Conservation (phyloP, 2,888 invertebrate species). For the Boloria selene region DNA sequence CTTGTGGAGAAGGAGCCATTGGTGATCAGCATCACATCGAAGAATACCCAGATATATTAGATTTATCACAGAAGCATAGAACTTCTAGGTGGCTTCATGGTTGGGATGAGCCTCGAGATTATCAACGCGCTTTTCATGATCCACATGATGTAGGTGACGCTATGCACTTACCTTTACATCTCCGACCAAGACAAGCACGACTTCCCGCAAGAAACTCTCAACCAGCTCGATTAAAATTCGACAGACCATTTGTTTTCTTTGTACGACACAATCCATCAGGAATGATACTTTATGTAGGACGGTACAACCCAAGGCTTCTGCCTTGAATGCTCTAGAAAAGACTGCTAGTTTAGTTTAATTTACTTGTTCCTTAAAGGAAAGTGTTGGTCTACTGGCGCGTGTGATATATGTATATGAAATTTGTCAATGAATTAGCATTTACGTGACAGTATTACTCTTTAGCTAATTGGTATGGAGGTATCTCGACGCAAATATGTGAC, state of each 20-base stretch:
- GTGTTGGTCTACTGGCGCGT: slow-evolving; percentile 75
- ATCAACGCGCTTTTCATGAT: slow-evolving; percentile 86
- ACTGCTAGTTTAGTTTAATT: slow-evolving; percentile 77
- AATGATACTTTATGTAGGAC: slow-evolving; percentile 92
- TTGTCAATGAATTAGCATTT: slow-evolving; percentile 68
- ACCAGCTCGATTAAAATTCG: slow-evolving; percentile 89
- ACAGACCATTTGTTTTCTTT: slow-evolving; percentile 93
- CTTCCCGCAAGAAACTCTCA: slow-evolving; percentile 85
- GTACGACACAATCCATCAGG: slow-evolving; percentile 96
- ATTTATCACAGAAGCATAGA: slow-evolving; percentile 60
- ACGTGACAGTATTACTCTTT: slow-evolving; percentile 78
- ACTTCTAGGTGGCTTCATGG: slow-evolving; percentile 74
- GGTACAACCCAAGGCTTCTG: slow-evolving; percentile 92
- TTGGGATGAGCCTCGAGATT: slow-evolving; percentile 84
- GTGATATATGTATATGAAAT: slow-evolving; percentile 68
- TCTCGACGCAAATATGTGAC: slow-evolving; percentile 43
- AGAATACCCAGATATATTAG: slow-evolving; percentile 88
- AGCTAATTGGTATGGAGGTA: slow-evolving; percentile 62
- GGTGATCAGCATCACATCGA: slow-evolving; percentile 90
- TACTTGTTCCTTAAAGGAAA: slow-evolving; percentile 73
- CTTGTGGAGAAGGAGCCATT: slow-evolving; percentile 88
- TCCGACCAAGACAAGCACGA: slow-evolving; percentile 87
- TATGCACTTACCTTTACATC: slow-evolving; percentile 84
- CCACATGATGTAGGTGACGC: slow-evolving; percentile 80
- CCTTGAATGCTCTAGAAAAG: slow-evolving; percentile 81